Percentiles rank a stretch among this genome's conserved stretches.
Evolutionary conservation across 2,797 vertebrate species (phyloP).

Genomic region (Ptychadena robeensis): DNA sequence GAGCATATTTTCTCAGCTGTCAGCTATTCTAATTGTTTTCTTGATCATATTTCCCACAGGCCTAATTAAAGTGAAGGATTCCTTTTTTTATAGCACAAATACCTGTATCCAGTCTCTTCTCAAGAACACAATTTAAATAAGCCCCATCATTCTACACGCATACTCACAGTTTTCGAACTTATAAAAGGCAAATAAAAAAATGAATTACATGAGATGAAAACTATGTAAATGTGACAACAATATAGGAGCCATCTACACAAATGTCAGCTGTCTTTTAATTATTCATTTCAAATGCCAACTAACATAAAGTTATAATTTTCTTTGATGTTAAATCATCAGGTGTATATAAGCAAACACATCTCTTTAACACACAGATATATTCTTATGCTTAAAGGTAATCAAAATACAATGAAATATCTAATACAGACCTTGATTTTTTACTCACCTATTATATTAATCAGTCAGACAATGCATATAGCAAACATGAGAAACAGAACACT

Average conservation of each 20-base stretch:
- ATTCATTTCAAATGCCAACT: background rate
- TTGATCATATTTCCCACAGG: too few relatives aligned
- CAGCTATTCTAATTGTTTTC: too few relatives aligned
- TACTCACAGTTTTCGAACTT: background rate
- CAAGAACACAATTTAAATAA: background rate
- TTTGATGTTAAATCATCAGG: background rate
- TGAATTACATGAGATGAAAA: background rate
- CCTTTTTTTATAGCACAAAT: background rate
- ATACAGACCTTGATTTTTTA: too few relatives aligned
- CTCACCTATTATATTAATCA: too few relatives aligned
- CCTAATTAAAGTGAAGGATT: background rate
- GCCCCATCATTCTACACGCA: background rate
- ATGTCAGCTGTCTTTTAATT: conserved; percentile 9
- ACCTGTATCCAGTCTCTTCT: background rate
- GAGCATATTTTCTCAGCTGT: too few relatives aligned
- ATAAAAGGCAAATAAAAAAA: background rate
- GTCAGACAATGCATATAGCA: too few relatives aligned
- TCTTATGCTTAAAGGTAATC: too few relatives aligned
- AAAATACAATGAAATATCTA: too few relatives aligned
- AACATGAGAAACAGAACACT: too few relatives aligned
- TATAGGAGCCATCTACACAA: background rate
- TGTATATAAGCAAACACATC: too few relatives aligned
- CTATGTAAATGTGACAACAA: background rate
- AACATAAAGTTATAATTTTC: too few relatives aligned
- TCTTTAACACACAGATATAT: too few relatives aligned